A percentile compares a stretch with the other conserved stretches of the same genome.
phyloP scores from a whole-genome alignment of 2,797 vertebrate genomes.

The Gallinago stenura region DNA sequence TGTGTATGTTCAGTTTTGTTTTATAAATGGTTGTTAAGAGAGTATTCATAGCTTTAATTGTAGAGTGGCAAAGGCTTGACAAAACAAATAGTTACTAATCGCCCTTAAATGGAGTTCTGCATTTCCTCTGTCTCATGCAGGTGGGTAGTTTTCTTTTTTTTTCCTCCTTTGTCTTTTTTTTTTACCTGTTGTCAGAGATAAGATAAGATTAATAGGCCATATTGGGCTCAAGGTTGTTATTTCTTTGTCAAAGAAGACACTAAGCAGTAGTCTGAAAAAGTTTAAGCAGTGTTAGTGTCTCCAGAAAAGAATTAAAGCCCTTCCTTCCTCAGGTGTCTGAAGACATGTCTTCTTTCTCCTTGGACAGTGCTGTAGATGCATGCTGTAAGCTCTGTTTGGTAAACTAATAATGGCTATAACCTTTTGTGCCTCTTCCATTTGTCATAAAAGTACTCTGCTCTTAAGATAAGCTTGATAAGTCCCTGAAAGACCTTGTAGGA shows the following conservation, averaged over 20 bases:
- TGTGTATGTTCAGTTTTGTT: background rate
- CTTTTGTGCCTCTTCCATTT: background rate
- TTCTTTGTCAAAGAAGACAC: background rate
- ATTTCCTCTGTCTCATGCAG: background rate
- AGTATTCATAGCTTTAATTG: background rate
- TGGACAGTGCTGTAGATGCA: rapidly evolving
- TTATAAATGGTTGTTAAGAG: background rate
- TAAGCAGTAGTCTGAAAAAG: background rate
- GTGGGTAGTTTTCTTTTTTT: background rate
- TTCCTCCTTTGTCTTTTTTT: rapidly evolving
- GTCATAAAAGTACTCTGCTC: background rate
- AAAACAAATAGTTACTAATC: background rate
- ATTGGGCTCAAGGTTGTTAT: background rate
- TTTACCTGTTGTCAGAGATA: rapidly evolving
- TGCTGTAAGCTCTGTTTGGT: background rate
- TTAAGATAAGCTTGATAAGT: background rate
- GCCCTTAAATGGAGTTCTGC: background rate
- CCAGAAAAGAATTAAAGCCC: background rate
- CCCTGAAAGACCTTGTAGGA: background rate
- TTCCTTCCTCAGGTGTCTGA: background rate
- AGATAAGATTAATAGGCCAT: background rate
- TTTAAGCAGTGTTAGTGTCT: background rate
- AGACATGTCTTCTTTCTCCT: background rate
- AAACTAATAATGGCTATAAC: background rate
- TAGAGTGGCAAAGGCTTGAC: background rate